Conservation (phyloP, 2,888 invertebrate species). For the Drosophila nr. perissopoda region DNA sequence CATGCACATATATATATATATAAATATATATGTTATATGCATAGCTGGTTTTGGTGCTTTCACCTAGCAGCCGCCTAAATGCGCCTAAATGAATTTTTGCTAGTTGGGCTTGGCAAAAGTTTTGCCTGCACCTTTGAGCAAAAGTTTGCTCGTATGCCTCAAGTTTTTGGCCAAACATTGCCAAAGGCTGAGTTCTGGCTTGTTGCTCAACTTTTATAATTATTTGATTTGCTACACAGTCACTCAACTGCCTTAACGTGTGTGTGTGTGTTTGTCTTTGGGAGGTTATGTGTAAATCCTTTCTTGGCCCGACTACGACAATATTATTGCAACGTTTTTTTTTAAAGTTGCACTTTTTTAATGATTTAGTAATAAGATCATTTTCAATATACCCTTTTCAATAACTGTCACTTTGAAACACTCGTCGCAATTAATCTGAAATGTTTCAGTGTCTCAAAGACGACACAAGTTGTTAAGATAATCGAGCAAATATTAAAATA, state of each 20-base stretch:
- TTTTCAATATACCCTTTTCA: background rate
- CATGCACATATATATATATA: constrained; percentile 12
- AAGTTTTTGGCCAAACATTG: constrained; percentile 65
- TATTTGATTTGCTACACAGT: constrained; percentile 78
- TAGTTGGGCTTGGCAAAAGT: constrained; percentile 68
- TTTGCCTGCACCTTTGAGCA: constrained; percentile 69
- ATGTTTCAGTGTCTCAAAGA: background rate
- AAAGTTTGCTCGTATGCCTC: constrained; percentile 57
- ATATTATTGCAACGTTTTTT: constrained; percentile 40
- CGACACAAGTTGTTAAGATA: background rate
- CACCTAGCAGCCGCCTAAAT: constrained; percentile 63
- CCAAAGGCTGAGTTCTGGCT: constrained; percentile 48
- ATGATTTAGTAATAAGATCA: background rate
- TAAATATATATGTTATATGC: background rate
- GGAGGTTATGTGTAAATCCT: constrained; percentile 17
- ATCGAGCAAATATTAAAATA: constrained; percentile 23
- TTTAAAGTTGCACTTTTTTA: constrained; percentile 11
- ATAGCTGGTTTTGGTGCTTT: constrained; percentile 18
- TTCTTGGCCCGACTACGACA: constrained; percentile 21
- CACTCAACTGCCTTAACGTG: constrained; percentile 24
- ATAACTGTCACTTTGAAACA: constrained; percentile 13
- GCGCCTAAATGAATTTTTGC: constrained; percentile 78
- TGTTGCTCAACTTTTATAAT: constrained; percentile 80
- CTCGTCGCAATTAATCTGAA: background rate
- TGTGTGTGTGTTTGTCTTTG: background rate